Base-by-base conservation (phyloP, 2,888 invertebrate genomes). In the Lomographa bimaculata region DNA sequence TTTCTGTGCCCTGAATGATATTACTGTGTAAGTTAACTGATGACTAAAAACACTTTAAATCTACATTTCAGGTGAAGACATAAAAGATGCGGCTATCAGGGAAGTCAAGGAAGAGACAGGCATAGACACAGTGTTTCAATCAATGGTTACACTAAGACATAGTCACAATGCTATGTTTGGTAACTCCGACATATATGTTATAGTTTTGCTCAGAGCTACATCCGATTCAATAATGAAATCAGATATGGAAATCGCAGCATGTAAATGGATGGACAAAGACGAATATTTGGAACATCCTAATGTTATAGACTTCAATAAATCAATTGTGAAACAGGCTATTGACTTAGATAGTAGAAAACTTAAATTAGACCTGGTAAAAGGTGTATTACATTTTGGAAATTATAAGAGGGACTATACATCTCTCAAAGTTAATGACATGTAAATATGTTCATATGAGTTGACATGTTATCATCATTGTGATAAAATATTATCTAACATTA, bases 61-160 rank as follows among this genome's bases (percentile, higher is more conserved):
- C 4, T 14, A 11, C 5, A 38, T 77, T 83, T 26, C 66, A 95
- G 96, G 94, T 37, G 98, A 98, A 90, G 93, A 96, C 65, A 89
- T 98, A 21, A 90, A 92, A 41, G 93, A 94, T 59, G 96, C 97
- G 6, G 96, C 94, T 0, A 90, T 93, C 33, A 91, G 98, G 50
- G 98, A 98, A 86, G 95, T 98, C 0, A 85, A 91, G 34, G 98
- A 98, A 86, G 98, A 98, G 86, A 98, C 98, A 0, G 95, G 96
- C 28, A 91, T 98, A 35, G 81, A 91, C 52, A 90, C 95, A 0
- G 90, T 92, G 59, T 98, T 96, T 75, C 90, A 93, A 39, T 94
- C 94, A 7, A 81, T 98, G 43, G 77, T 97, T 1, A 91, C 93
- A 25, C 90, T 97, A 27, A 90, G 97, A 47, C 98, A 98, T 66